These are phyloP conservation scores for Adelosebastes latens DNA, from an alignment of 2,797 vertebrate species.

Conservation along the genomic window DNA sequence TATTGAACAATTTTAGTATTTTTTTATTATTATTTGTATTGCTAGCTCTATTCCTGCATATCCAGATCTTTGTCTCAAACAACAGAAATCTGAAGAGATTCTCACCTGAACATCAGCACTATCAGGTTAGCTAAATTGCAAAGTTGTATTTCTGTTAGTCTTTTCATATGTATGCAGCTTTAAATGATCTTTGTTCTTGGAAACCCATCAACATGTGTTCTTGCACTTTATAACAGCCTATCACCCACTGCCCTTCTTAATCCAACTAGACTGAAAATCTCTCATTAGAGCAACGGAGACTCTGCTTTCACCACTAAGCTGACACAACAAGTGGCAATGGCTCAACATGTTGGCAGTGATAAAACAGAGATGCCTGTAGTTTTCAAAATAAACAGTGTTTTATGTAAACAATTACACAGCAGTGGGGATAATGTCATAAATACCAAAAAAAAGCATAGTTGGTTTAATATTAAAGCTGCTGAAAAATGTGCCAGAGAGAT, in stretches of 20 bases:
- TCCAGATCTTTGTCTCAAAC: neutral
- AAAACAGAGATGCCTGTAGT: neutral
- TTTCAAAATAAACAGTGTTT: neutral
- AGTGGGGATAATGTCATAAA: neutral
- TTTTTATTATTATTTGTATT: neutral
- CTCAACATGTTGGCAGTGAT: conserved; percentile 5
- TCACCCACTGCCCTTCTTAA: neutral
- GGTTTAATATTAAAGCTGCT: conserved; percentile 1
- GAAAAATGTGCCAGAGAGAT: neutral
- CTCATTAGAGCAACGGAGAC: neutral
- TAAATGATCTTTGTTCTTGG: neutral
- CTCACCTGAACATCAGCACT: neutral
- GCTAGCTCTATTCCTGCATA: neutral
- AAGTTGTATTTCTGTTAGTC: neutral
- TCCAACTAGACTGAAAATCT: neutral
- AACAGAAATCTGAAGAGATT: neutral
- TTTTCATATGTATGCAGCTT: neutral
- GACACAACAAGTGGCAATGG: neutral
- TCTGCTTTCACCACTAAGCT: neutral
- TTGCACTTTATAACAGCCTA: neutral
- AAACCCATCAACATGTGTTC: neutral
- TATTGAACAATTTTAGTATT: too few relatives aligned
- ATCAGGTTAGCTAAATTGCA: neutral
- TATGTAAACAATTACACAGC: neutral
- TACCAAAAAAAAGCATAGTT: neutral